These are phyloP conservation scores for Erythrolamprus reginae DNA, from an alignment of 2,113 vertebrate species.

Conservation along the genomic window DNA sequence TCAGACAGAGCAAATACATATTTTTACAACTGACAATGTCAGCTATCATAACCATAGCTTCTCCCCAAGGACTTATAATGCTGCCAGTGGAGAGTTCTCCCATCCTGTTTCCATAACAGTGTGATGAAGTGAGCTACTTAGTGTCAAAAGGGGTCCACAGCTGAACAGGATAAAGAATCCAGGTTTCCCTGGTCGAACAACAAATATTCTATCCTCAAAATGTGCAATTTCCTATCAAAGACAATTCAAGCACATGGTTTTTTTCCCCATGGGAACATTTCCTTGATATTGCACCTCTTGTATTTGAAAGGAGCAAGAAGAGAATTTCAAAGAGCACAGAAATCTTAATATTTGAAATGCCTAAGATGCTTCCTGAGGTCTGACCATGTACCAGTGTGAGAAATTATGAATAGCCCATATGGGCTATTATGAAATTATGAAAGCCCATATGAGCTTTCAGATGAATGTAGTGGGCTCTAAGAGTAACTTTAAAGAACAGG, in stretches of 20 bases:
- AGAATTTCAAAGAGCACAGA: background rate
- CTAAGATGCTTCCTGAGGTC: background rate
- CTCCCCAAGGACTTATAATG: too few relatives aligned
- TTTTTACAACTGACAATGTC: background rate
- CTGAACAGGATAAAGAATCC: background rate
- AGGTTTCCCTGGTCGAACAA: background rate
- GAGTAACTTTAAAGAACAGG: background rate
- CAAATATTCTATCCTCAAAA: background rate
- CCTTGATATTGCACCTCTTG: background rate
- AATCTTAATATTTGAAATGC: background rate
- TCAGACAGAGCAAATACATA: background rate
- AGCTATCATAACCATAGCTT: background rate
- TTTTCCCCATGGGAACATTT: background rate
- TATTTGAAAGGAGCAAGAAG: background rate
- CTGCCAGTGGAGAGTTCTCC: background rate
- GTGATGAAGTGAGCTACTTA: background rate
- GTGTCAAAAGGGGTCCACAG: background rate
- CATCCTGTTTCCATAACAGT: background rate
- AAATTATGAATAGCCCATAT: background rate
- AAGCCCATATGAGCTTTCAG: background rate
- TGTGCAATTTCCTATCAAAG: background rate
- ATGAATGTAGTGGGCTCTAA: background rate
- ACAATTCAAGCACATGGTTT: background rate
- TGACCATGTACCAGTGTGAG: background rate
- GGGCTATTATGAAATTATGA: too few relatives aligned